These are phyloP conservation scores for Stegodyphus mimosarum DNA, from an alignment of 1,140 invertebrate species.

Conservation along the genomic window DNA sequence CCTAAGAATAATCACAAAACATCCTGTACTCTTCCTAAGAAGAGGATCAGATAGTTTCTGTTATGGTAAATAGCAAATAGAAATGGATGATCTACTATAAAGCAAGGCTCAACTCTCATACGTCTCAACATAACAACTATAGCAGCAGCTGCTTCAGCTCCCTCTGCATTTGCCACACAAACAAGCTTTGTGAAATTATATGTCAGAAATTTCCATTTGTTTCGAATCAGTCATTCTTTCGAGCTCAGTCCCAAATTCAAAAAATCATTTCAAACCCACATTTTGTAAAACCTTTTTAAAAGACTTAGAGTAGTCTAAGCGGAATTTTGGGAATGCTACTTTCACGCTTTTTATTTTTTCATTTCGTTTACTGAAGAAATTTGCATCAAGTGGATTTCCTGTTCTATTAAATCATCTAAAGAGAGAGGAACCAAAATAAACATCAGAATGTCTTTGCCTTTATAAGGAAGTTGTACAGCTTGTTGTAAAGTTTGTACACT, in stretches of 20 bases:
- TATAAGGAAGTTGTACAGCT: conserved; percentile 74
- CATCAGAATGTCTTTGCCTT: conserved; percentile 67
- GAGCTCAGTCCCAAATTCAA: conserved; percentile 74
- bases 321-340: conserved; percentile 74
- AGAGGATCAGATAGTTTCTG: no score
- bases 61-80: no score
- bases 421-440: conserved; percentile 65
- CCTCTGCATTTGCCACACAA: conserved; percentile 77
- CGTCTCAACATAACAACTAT: no score
- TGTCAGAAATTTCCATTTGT: conserved; percentile 68
- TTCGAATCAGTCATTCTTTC: conserved; percentile 72
- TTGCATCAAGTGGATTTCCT: background rate
- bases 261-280: conserved; percentile 79
- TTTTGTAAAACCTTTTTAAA: conserved; percentile 74
- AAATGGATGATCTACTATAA: no score
- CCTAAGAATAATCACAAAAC: no score
- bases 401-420: background rate
- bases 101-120: no score
- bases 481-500: no score
- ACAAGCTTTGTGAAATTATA: conserved; percentile 72
- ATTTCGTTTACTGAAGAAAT: background rate
- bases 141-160: conserved; percentile 77
- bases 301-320: conserved; percentile 76
- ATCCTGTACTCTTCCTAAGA: no score
- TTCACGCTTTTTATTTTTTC: background rate